These are phyloP conservation scores for Rhodinocichla rosea DNA, from an alignment of 2,113 vertebrate genomes.

Conservation along the genomic window DNA sequence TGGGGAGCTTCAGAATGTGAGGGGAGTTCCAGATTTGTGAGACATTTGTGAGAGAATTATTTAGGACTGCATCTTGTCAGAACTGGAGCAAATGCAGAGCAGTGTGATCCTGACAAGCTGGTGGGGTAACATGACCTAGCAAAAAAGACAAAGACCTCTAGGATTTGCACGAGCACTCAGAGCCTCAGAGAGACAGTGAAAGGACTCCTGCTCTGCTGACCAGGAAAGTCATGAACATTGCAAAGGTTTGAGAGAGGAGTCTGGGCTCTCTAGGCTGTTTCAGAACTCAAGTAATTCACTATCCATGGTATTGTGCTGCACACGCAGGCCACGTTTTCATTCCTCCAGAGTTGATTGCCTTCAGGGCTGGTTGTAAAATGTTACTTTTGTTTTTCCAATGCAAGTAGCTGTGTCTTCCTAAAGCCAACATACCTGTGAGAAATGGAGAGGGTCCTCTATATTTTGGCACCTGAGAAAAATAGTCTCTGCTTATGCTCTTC, in stretches of 20 bases:
- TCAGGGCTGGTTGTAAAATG: background rate
- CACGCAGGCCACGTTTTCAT: accelerated
- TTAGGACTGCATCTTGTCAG: background rate
- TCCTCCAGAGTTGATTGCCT: background rate
- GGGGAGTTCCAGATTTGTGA: background rate
- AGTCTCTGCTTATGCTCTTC: background rate
- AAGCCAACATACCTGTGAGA: background rate
- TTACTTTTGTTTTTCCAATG: background rate
- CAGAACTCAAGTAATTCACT: background rate
- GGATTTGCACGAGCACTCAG: accelerated
- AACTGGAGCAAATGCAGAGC: background rate
- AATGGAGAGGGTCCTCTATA: background rate
- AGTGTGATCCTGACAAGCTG: background rate
- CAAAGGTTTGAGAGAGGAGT: background rate
- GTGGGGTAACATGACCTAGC: background rate
- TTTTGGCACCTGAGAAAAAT: background rate
- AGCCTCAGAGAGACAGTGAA: background rate
- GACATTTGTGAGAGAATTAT: background rate
- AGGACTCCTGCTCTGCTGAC: background rate
- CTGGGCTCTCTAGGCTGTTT: background rate
- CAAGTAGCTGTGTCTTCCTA: background rate
- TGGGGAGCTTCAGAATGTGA: accelerated
- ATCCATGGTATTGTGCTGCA: background rate
- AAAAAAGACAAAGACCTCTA: background rate
- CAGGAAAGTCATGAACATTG: background rate